Conservation (phyloP, 1,140 invertebrate species). For the Ips nitidus region DNA sequence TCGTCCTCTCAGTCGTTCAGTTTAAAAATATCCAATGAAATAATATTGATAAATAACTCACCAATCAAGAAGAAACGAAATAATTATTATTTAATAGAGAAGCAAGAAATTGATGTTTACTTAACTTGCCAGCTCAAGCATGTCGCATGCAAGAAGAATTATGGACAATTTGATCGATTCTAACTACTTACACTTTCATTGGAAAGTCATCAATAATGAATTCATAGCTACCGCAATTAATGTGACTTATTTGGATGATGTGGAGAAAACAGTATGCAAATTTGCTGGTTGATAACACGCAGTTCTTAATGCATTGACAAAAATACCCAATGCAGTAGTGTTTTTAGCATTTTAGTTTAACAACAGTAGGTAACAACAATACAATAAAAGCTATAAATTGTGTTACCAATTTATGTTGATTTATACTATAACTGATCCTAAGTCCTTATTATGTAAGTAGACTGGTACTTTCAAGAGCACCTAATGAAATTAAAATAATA, state of each 20-base stretch:
- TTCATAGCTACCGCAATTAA: neutral
- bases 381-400: too few relatives aligned
- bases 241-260: neutral
- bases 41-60: too few relatives aligned
- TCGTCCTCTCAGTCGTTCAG: too few relatives aligned
- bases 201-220: conserved; percentile 3
- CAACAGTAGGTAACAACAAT: neutral
- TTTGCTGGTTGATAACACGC: neutral
- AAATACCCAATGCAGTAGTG: too few relatives aligned
- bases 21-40: too few relatives aligned
- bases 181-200: conserved; percentile 3
- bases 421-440: too few relatives aligned
- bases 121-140: neutral
- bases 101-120: neutral
- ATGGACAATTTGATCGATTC: neutral
- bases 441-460: too few relatives aligned
- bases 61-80: neutral
- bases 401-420: too few relatives aligned
- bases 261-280: neutral
- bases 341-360: neutral
- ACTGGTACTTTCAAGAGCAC: too few relatives aligned
- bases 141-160: conserved; percentile 9
- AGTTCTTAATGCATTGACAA: neutral
- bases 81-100: neutral
- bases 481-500: too few relatives aligned